Evolutionary conservation across 2,113 vertebrate genomes (phyloP), one percentile per base, ranked within the genome.

Genomic region (Myiopsitta monachus): DNA sequence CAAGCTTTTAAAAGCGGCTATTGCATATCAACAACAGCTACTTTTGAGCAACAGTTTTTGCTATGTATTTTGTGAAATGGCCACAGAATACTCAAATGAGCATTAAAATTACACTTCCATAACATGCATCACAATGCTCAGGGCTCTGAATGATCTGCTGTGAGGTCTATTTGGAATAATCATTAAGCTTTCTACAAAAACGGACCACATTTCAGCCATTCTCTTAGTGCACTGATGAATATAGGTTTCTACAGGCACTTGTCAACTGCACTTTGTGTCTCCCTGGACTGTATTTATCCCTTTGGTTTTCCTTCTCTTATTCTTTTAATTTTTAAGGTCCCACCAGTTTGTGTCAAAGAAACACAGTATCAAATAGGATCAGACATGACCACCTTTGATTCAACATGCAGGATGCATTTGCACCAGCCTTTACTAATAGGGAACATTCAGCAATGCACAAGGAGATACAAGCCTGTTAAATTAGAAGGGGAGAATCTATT

Each of bases 1-100:
- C 23, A 24, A 69, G 44, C 66, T 96, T 92, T 95, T 88, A 46
- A 39, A 92, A 83, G 85, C 68, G 59, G 49, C 89, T 91, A 33
- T 33, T 82, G 81, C 13, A 5, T 79, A 61, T 87, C 70, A 90
- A 72, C 79, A 87, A 51, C 54, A 84, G 67, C 49, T 84, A 89
- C 66, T 91, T 96, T 85, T 9, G 9, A 84, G 87, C 52, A 84
- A 47, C 28, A 21, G n/a, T 84, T 88, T 94, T 89, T 88, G 57
- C 57, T 33, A 41, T 30, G 80, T 38, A 33, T 87, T 96, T 91
- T 77, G 49, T 87, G 74, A 82, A 93, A 87, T 73, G 46, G 73
- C 67, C 82, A 72, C 43, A 57, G 63, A 59, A 67, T 52, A 91
- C 68, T 74, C 55, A 83, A 96, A 72, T n/a, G 73, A 92, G 38